Conservation (phyloP, 1,140 invertebrate genomes). For the Halesus radiatus region DNA sequence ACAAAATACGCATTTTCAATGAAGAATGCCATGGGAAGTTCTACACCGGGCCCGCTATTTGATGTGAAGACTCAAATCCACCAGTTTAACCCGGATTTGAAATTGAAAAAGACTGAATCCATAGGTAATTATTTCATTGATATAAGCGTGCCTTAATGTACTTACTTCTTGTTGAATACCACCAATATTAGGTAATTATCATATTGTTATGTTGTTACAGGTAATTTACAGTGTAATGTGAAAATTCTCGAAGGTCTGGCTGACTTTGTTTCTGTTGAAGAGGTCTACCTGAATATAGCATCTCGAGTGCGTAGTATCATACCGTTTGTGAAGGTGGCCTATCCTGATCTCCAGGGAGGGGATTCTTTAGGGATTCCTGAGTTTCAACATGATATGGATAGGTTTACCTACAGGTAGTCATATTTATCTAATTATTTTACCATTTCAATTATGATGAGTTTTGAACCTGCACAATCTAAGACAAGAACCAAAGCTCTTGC, state of each 20-base stretch:
- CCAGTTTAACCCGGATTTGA: constrained; percentile 17
- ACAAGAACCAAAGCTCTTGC: no score
- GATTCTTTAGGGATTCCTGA: constrained; percentile 71
- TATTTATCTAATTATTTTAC: constrained; percentile 22
- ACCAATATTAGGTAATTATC: no score
- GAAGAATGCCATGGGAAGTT: constrained; percentile 44
- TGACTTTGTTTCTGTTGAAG: constrained; percentile 13
- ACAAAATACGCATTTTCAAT: constrained; percentile 46
- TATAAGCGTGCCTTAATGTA: background rate
- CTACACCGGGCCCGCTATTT: constrained; percentile 41
- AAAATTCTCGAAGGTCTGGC: constrained; percentile 50
- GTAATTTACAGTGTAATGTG: constrained; percentile 39
- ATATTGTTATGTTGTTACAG: constrained; percentile 40
- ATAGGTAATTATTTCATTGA: constrained; percentile 14
- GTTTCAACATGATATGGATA: constrained; percentile 75
- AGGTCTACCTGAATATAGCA: constrained; percentile 47
- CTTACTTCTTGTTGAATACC: no score
- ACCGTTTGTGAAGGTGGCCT: constrained; percentile 82
- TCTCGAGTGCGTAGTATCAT: constrained; percentile 75
- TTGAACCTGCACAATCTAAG: no score
- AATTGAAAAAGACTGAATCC: constrained; percentile 33
- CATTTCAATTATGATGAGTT: no score
- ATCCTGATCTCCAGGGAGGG: constrained; percentile 78
- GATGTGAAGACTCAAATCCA: constrained; percentile 37
- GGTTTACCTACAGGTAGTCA: constrained; percentile 73